Evolutionary conservation across 1,140 invertebrate genomes (phyloP).

Genomic region (Harlomillsia oculata): DNA sequence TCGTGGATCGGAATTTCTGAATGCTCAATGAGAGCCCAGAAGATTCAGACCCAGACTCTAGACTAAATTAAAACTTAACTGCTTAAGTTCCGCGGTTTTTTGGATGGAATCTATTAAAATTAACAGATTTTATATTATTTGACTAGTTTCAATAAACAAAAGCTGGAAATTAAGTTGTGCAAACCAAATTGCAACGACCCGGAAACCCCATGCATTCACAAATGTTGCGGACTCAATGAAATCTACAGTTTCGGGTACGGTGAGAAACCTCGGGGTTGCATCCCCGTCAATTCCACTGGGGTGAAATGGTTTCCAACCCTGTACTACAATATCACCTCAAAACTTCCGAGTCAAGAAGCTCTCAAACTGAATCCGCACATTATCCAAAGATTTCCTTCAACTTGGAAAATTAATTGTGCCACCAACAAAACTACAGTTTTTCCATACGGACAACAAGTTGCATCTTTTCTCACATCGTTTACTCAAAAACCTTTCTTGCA

Average conservation of each 20-base stretch:
- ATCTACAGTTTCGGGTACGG: conserved; percentile 19
- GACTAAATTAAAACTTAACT: too few relatives aligned
- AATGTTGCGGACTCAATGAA: conserved; percentile 20
- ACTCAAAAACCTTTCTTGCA: conserved; percentile 10
- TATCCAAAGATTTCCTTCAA: conserved; percentile 17
- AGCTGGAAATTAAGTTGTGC: conserved; percentile 9
- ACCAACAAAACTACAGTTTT: conserved; percentile 19
- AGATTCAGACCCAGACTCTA: too few relatives aligned
- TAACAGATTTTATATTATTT: background rate
- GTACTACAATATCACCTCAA: conserved; percentile 4
- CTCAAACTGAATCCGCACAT: conserved; percentile 14
- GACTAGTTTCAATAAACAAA: background rate
- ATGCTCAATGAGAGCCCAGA: too few relatives aligned
- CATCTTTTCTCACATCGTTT: background rate
- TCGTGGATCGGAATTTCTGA: too few relatives aligned
- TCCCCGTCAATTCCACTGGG: too few relatives aligned
- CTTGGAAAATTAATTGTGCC: conserved; percentile 12
- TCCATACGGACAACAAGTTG: conserved; percentile 3
- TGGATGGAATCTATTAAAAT: background rate
- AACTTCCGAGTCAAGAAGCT: conserved; percentile 1
- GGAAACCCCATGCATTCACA: conserved; percentile 13
- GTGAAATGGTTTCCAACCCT: conserved; percentile 18
- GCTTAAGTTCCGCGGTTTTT: too few relatives aligned
- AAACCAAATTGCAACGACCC: conserved; percentile 14
- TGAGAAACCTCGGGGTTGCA: conserved; percentile 7